Conservation (phyloP, 2,888 invertebrate genomes). For the Sceliomorpha sp. region DNA sequence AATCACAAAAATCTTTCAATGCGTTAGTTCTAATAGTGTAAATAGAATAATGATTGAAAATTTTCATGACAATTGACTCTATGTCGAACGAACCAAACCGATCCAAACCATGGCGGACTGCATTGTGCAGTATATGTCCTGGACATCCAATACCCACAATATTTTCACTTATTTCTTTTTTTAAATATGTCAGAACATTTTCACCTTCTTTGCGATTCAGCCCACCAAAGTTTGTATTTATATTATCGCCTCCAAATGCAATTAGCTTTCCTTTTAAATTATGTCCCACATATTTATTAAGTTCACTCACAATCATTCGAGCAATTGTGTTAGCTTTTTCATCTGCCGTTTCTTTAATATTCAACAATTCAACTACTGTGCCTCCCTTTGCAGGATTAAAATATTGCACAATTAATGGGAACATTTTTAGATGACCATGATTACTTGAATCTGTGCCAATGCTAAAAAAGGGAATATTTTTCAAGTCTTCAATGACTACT, state of each 20-base stretch:
- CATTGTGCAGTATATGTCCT: slow-evolving; percentile 53
- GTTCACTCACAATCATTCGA: too few relatives aligned
- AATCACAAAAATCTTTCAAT: slow-evolving; percentile 54
- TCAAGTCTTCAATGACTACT: slow-evolving; percentile 50
- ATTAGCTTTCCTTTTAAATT: slow-evolving; percentile 1
- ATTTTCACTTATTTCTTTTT: slow-evolving; percentile 9
- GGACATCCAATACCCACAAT: slow-evolving; percentile 50
- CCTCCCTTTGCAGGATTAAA: slow-evolving; percentile 57
- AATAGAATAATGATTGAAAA: slow-evolving; percentile 55
- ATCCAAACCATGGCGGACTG: too few relatives aligned
- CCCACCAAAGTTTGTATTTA: slow-evolving; percentile 19
- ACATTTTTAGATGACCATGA: slow-evolving; percentile 59
- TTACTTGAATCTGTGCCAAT: slow-evolving; percentile 63
- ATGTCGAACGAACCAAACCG: slow-evolving; percentile 48
- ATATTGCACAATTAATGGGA: slow-evolving; percentile 63
- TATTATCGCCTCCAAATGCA: slow-evolving; percentile 11
- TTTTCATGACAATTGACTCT: slow-evolving; percentile 58
- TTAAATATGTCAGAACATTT: slow-evolving; percentile 15
- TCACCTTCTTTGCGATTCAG: not conserved
- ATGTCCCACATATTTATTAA: too few relatives aligned
- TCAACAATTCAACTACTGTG: too few relatives aligned
- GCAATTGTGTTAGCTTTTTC: too few relatives aligned
- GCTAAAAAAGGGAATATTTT: slow-evolving; percentile 54
- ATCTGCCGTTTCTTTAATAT: too few relatives aligned
- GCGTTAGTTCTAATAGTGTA: slow-evolving; percentile 42